These are phyloP conservation scores for Platysternon megacephalum DNA, from an alignment of 2,113 vertebrate species.

Conservation along the genomic window DNA sequence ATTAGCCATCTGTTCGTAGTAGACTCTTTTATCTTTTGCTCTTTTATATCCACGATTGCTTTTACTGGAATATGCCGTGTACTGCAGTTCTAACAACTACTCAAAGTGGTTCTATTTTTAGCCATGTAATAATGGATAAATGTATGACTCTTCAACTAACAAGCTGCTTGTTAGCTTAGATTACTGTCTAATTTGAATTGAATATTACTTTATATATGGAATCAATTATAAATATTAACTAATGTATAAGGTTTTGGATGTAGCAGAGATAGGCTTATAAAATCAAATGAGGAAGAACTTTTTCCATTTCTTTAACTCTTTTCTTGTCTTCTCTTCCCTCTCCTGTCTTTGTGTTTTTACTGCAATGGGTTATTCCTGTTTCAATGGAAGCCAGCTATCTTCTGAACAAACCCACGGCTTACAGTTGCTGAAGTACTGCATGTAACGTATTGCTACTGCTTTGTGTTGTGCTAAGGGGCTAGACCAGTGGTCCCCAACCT, in stretches of 20 bases:
- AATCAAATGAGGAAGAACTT: background rate
- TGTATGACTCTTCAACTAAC: conserved; percentile 7
- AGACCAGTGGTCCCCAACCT: too few species aligned
- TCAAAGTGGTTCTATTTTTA: conserved; percentile 43
- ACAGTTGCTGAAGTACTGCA: background rate
- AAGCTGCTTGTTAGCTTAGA: conserved; percentile 10
- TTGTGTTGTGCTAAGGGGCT: background rate
- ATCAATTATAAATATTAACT: background rate
- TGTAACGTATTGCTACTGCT: background rate
- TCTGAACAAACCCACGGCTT: background rate
- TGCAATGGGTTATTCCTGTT: background rate
- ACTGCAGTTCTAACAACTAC: conserved; percentile 38
- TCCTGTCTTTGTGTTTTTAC: background rate
- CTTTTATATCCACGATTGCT: background rate
- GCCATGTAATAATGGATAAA: conserved; percentile 1
- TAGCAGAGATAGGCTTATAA: background rate
- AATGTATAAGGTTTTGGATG: background rate
- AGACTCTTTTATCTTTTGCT: background rate
- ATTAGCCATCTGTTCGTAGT: conserved; percentile 28
- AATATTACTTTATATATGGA: background rate
- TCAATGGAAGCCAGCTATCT: background rate
- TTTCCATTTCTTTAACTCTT: background rate
- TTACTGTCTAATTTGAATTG: background rate
- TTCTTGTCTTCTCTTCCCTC: background rate
- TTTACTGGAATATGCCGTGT: conserved; percentile 1